Evolutionary conservation across 2,113 vertebrate genomes (phyloP), one percentile per base, ranked within the genome.

Genomic region (Cyrtonyx montezumae): DNA sequence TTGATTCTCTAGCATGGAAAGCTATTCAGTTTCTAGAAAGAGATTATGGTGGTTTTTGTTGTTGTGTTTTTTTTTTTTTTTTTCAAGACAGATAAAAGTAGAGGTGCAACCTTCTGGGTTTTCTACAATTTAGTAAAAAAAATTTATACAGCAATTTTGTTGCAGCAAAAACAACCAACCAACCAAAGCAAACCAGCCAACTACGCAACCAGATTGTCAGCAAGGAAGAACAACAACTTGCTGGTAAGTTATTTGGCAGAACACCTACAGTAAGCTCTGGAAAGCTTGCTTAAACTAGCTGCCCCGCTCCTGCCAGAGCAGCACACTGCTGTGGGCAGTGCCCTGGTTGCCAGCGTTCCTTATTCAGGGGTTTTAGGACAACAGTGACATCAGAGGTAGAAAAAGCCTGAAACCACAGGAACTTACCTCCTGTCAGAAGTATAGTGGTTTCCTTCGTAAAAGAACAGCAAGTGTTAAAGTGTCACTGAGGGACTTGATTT

Each of bases 401-500:
- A 91, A 95, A 92, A 75, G 51, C 66, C 76, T 95, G 0, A 86
- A 91, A 94, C 82, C 93, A 88, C 94, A 94, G 79, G 90, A 95
- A 84, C 69, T 55, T n/a, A 58, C 76, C 58, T 90, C 69, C 82
- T 88, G 79, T 85, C 82, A 86, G 79, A 86, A 83, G 68, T 66
- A 71, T 10, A 40, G 87, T 43, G 79, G 76, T 95, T 95, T 95
- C 36, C 48, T 65, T 84, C 79, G 65, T 85, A 74, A 87, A 93
- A 93, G 91, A 85, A 45, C 79, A 85, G 95, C 91, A 92, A 91
- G 91, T 95, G 91, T 84, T 82, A 62, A 79, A 91, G 67, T 46
- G 75, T 82, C 89, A 92, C 88, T 0, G 0, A 91, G 90, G 79
- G 79, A 87, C 88, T 84, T 58, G 49, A 55, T 78, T 95, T 84